Conservation (phyloP, 2,888 invertebrate genomes). For the Embidobia sp. region DNA sequence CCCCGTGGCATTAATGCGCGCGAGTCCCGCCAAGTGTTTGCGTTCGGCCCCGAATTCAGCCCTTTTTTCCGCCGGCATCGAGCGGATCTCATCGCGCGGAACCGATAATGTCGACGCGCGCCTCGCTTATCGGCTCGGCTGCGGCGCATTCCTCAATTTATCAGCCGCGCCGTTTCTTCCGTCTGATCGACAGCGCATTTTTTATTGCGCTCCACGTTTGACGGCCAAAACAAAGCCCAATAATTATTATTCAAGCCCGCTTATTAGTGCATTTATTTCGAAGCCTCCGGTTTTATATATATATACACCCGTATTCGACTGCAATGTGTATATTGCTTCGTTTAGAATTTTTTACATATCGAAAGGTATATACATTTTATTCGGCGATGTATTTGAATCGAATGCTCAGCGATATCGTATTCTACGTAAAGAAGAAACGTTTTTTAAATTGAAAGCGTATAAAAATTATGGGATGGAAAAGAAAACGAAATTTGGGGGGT, state of each 20-base stretch:
- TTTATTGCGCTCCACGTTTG: constrained; percentile 52
- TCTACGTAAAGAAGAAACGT: too few species aligned
- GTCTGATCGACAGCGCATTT: constrained; percentile 57
- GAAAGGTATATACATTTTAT: too few species aligned
- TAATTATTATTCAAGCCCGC: constrained; percentile 27
- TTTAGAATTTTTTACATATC: too few species aligned
- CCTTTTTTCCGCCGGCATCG: constrained; percentile 42
- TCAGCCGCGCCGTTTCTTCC: constrained; percentile 49
- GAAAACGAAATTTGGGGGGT: too few species aligned
- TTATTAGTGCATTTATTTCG: constrained; percentile 31
- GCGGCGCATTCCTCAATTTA: constrained; percentile 55
- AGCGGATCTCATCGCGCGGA: constrained; percentile 53
- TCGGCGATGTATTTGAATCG: too few species aligned
- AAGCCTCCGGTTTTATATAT: too few species aligned
- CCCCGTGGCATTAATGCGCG: constrained; percentile 58
- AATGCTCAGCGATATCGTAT: too few species aligned
- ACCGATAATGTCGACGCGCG: constrained; percentile 53
- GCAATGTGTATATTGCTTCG: too few species aligned
- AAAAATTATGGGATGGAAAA: too few species aligned
- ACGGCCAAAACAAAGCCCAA: constrained; percentile 48
- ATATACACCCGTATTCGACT: too few species aligned
- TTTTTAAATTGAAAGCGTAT: too few species aligned
- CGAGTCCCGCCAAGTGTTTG: constrained; percentile 51
- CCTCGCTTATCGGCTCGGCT: constrained; percentile 47
- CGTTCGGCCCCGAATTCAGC: constrained; percentile 19